Evolutionary conservation across 2,888 invertebrate genomes (phyloP), one percentile per base, ranked within the genome.

Genomic region (Baccha elongata): DNA sequence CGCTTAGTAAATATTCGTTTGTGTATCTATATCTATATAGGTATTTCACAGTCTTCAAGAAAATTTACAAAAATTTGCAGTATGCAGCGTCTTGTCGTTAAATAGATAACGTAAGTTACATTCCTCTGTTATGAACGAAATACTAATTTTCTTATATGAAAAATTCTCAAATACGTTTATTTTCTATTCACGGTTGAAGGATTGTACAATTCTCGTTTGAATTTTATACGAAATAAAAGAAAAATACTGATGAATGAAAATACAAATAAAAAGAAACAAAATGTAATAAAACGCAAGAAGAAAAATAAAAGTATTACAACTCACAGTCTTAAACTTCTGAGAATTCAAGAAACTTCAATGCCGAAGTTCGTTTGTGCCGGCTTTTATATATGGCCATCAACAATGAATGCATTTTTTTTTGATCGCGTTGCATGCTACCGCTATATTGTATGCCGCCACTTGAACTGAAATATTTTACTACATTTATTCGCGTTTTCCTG

Each of bases 401-500:
- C 19, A 32, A 32, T 21, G 8, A 53, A 35, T 53, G 53, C 53
- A 21, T 13, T 53, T 32, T 52, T 11, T 37, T 32, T 2, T 32
- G 52, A 32, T 53, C 11, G 19, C 35, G 19, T 2, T 19, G 52
- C 32, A 13, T 19, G 44, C 19, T 19, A 11, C 44, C 19, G 44
- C 6, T 13, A 10, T 10, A 1, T 8, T 10, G 6, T 1, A 1
- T 23, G 32, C 5, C 17, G 52, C 11, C 21, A 5, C 19, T 2
- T 37, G 7, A 21, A 21, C 21, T 21, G 3, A 40, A 13, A 4
- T 13, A 55, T 55, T 37, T 55, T 2, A 32, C 37, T 23, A 5
- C 15, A 40, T 40, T 58, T 58, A 26, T 58, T 58, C 15, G 58
- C 58, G 40, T 58, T 58, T 58, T 58, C 23, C 58, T 55, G 37